A percentile compares a stretch with the other conserved stretches of the same genome.
These are phyloP conservation scores for Nixonia krombeini DNA, from an alignment of 1,140 invertebrate genomes.

Conservation along the genomic window DNA sequence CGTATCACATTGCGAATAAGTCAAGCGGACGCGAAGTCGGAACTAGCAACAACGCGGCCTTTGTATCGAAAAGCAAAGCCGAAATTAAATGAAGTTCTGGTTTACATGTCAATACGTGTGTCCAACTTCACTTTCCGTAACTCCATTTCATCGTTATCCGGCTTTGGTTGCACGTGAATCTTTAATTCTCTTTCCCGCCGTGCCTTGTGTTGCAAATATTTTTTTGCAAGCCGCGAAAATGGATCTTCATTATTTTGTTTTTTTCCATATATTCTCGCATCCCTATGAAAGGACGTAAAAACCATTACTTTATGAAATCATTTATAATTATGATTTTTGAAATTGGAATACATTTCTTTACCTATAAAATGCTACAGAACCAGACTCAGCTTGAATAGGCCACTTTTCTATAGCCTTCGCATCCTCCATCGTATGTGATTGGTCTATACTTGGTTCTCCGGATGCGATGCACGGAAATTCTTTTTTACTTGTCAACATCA, in stretches of 20 bases:
- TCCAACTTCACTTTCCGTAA: too few relatives aligned
- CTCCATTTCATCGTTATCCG: too few relatives aligned
- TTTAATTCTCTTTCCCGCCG: conserved; percentile 24
- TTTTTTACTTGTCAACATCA: background rate
- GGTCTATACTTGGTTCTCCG: background rate
- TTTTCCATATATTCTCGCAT: too few relatives aligned
- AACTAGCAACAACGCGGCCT: too few relatives aligned
- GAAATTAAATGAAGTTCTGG: too few relatives aligned
- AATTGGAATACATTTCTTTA: background rate
- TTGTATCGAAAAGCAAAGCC: too few relatives aligned
- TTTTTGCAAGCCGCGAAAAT: too few relatives aligned
- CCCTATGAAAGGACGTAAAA: background rate
- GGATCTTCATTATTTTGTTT: too few relatives aligned
- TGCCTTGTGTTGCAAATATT: too few relatives aligned
- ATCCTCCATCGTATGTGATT: background rate
- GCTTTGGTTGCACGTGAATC: conserved; percentile 21
- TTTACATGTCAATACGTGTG: too few relatives aligned
- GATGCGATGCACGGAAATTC: background rate
- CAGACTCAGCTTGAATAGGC: background rate
- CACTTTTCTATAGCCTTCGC: background rate
- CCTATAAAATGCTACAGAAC: background rate
- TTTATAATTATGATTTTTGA: background rate
- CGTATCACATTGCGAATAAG: background rate
- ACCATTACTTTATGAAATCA: too few relatives aligned
- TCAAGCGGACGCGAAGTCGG: too few relatives aligned